A percentile compares a stretch with the other conserved stretches of the same genome.
Conservation (phyloP, 2,113 vertebrate species). For the Sylvietta virens region DNA sequence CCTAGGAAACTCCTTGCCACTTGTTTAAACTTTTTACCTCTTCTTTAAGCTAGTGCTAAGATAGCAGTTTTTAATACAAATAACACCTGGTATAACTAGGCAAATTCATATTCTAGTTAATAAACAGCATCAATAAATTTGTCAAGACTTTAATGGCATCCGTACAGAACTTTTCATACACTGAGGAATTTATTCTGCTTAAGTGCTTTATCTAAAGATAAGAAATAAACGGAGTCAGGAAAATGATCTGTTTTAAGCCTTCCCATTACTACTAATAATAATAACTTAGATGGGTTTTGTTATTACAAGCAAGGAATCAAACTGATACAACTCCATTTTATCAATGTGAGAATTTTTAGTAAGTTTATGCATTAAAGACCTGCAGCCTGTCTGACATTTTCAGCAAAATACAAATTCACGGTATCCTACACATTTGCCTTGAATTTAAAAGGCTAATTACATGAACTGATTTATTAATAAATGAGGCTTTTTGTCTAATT, state of each 20-base stretch:
- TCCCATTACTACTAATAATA: neutral
- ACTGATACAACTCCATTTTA: neutral
- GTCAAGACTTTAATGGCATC: slow-evolving; percentile 23
- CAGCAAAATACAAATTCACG: slow-evolving; percentile 65
- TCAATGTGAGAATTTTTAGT: slow-evolving; percentile 26
- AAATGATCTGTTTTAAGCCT: neutral
- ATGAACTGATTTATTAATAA: slow-evolving; percentile 90
- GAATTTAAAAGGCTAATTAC: slow-evolving; percentile 80
- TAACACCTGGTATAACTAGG: slow-evolving; percentile 15
- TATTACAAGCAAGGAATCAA: neutral
- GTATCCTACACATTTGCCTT: slow-evolving; percentile 78
- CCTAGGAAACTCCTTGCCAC: neutral
- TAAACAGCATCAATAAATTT: slow-evolving; percentile 53
- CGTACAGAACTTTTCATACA: neutral
- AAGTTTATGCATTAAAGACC: neutral
- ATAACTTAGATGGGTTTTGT: neutral
- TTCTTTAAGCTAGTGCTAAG: slow-evolving; percentile 37
- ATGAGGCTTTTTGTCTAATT: slow-evolving; percentile 84
- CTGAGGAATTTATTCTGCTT: slow-evolving; percentile 12
- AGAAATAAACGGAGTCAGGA: neutral
- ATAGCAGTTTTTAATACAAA: slow-evolving; percentile 41
- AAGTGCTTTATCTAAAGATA: slow-evolving; percentile 25
- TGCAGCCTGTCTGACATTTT: slow-evolving; percentile 14
- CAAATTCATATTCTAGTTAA: slow-evolving; percentile 49
- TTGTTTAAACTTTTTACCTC: slow-evolving; percentile 56